phyloP scores from a whole-genome alignment of 2,113 vertebrate species.

The Eurypyga helias region DNA sequence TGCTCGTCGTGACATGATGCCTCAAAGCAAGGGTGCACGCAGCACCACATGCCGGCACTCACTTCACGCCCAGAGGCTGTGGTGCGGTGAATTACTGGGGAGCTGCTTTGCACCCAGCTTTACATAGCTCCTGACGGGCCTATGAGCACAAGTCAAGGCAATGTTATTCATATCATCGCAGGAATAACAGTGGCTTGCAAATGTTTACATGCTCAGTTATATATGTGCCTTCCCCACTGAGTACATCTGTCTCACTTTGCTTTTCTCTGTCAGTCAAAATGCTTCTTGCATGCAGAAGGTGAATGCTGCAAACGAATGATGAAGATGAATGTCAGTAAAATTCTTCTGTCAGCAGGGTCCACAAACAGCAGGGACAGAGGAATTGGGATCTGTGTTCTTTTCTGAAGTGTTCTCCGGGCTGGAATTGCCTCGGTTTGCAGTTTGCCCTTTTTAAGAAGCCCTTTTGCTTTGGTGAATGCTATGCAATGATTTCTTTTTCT shows the following conservation, averaged over 20 bases:
- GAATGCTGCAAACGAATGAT: not conserved
- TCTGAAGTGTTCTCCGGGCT: not conserved
- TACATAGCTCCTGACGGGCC: not conserved
- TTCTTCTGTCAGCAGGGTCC: not conserved
- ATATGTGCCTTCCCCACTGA: conserved; percentile 22
- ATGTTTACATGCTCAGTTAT: conserved; percentile 34
- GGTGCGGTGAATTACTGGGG: not conserved
- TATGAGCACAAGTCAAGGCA: not conserved
- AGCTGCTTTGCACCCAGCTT: not conserved
- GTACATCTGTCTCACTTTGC: not conserved
- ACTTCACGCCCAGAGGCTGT: not conserved
- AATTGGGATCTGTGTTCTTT: not conserved
- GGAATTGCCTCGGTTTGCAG: not conserved
- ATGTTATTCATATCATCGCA: not conserved
- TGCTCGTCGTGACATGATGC: accelerated
- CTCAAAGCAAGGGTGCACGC: not conserved
- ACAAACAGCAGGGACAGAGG: not conserved
- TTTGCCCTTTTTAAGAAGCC: not conserved
- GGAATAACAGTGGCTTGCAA: conserved; percentile 26
- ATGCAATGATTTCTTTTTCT: not conserved
- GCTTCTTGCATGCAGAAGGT: not conserved
- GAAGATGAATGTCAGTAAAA: conserved; percentile 1
- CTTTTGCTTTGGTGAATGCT: not conserved
- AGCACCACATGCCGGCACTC: not conserved
- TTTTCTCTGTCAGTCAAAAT: conserved; percentile 35